Percentiles rank a stretch among this genome's conserved stretches.
These are phyloP conservation scores for Cololabis saira DNA, from an alignment of 2,113 vertebrate genomes.

Conservation along the genomic window DNA sequence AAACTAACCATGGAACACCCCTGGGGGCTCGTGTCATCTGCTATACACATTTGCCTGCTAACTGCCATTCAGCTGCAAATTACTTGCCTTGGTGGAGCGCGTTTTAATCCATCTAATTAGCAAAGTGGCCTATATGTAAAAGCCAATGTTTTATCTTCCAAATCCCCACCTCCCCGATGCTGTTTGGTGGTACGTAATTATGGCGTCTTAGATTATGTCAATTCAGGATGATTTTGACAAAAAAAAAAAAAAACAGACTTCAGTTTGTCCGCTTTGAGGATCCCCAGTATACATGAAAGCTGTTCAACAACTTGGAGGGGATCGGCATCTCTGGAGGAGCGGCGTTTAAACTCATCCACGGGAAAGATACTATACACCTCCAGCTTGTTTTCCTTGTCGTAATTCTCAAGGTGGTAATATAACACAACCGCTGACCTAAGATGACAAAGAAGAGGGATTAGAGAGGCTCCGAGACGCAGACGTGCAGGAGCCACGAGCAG, in stretches of 20 bases:
- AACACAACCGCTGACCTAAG: conserved; percentile 68
- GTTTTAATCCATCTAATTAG: conserved; percentile 81
- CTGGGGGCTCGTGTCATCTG: conserved; percentile 74
- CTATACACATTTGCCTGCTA: conserved; percentile 67
- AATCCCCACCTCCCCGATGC: conserved; percentile 63
- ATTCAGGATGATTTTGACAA: conserved; percentile 26
- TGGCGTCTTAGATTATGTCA: conserved; percentile 36
- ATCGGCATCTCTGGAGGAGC: conserved; percentile 46
- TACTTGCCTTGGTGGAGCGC: conserved; percentile 73
- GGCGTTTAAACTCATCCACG: conserved; percentile 28
- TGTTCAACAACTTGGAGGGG: conserved; percentile 6
- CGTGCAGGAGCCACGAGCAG: conserved; percentile 57
- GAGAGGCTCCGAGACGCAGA: conserved; percentile 53
- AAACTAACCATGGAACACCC: conserved; percentile 74
- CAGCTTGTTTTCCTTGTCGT: conserved; percentile 65
- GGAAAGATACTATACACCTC: conserved; percentile 61
- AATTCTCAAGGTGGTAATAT: conserved; percentile 70
- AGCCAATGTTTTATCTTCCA: conserved; percentile 72
- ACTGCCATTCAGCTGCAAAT: conserved; percentile 82
- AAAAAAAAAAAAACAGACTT: conserved; percentile 34
- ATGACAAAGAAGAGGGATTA: conserved; percentile 75
- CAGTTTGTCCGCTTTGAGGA: conserved; percentile 21
- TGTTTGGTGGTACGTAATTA: conserved; percentile 64
- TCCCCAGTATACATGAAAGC: background rate
- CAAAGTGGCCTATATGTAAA: conserved; percentile 70